Conservation (phyloP, 2,113 vertebrate species). For the Myotis davidii region DNA sequence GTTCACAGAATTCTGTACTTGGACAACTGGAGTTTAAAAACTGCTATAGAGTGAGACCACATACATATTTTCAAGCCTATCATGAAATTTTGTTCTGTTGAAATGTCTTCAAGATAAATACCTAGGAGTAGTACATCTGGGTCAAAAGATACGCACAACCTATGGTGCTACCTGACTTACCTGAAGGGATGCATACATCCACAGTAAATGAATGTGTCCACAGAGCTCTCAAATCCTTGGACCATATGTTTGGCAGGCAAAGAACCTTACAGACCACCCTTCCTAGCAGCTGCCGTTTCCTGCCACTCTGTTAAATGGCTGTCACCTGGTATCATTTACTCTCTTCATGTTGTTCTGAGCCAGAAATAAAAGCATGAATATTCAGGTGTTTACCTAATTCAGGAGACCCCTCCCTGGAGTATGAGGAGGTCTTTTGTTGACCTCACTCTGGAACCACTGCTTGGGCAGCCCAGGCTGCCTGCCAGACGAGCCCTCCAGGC, state of each 20-base stretch:
- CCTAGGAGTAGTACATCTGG: not conserved
- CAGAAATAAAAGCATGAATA: constrained; percentile 51
- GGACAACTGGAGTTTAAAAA: constrained; percentile 36
- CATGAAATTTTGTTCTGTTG: not conserved
- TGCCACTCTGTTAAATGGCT: not conserved
- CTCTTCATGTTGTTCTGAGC: constrained; percentile 9
- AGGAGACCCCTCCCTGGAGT: constrained; percentile 36
- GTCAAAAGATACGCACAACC: not conserved
- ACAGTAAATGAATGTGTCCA: not conserved
- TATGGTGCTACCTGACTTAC: not conserved
- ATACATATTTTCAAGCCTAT: not conserved
- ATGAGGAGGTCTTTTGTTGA: constrained; percentile 68
- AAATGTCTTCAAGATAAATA: constrained; percentile 15
- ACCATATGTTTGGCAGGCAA: not conserved
- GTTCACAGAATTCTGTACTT: not conserved
- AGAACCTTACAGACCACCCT: not conserved
- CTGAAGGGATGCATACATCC: not conserved
- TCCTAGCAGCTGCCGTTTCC: not conserved
- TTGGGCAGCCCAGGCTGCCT: constrained; percentile 54
- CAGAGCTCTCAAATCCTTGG: not conserved
- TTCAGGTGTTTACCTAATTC: constrained; percentile 49
- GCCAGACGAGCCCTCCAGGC: constrained; percentile 59
- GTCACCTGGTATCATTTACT: constrained; percentile 22
- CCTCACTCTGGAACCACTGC: constrained; percentile 63
- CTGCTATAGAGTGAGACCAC: not conserved